These are phyloP conservation scores for Xyrauchen texanus DNA, from an alignment of 2,113 vertebrate species.

Conservation along the genomic window DNA sequence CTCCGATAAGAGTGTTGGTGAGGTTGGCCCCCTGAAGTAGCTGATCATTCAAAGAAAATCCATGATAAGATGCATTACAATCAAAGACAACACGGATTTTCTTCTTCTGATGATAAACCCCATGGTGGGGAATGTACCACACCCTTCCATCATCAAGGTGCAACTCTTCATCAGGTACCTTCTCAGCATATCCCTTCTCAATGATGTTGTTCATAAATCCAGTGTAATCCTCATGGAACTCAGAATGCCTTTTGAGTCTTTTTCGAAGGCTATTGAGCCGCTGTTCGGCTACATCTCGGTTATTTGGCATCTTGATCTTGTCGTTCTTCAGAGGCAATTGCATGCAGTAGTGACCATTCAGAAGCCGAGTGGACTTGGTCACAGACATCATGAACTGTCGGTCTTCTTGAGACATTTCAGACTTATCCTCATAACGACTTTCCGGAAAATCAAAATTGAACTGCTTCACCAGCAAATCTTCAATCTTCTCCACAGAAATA, in stretches of 20 bases:
- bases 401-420: too few relatives aligned
- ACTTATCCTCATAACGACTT: too few relatives aligned
- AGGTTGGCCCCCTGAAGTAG: background rate
- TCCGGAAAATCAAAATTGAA: conserved; percentile 37
- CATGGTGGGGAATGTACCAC: background rate
- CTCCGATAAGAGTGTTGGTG: background rate
- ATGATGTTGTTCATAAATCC: background rate
- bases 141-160: background rate
- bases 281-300: background rate
- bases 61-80: background rate
- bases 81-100: background rate
- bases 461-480: conserved; percentile 29
- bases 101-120: background rate
- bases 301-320: background rate
- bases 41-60: background rate
- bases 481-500: background rate
- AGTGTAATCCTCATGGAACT: background rate
- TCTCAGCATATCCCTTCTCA: background rate
- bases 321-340: background rate
- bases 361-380: too few relatives aligned
- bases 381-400: too few relatives aligned
- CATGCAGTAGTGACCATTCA: too few relatives aligned
- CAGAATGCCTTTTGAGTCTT: background rate
- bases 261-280: background rate
- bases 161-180: background rate